Conservation (phyloP, 2,113 vertebrate genomes). For the Ifrita kowaldi region DNA sequence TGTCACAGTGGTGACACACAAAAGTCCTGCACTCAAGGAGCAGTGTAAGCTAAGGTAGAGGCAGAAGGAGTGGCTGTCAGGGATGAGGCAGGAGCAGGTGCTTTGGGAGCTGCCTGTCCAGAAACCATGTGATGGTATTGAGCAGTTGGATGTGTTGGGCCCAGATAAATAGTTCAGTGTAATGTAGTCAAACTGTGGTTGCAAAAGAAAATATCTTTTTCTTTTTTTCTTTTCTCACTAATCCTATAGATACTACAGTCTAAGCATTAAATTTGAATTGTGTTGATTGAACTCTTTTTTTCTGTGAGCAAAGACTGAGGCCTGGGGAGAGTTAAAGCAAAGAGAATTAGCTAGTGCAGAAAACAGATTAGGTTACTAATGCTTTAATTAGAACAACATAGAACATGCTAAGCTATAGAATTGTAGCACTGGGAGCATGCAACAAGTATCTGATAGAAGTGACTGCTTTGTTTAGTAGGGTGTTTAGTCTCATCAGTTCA, state of each 20-base stretch:
- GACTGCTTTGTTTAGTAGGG: background rate
- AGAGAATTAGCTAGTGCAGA: background rate
- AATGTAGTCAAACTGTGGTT: background rate
- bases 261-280: background rate
- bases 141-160: background rate
- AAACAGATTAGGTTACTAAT: background rate
- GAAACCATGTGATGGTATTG: background rate
- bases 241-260: background rate
- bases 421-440: background rate
- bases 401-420: background rate
- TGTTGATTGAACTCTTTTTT: background rate
- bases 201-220: background rate
- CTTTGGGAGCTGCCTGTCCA: background rate
- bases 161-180: background rate
- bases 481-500: background rate
- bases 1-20: background rate
- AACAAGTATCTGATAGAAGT: background rate
- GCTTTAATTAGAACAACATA: background rate
- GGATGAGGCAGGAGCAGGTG: background rate
- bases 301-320: background rate
- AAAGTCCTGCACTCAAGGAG: background rate
- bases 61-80: background rate
- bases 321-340: background rate
- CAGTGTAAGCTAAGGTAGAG: background rate
- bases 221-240: background rate